Percentiles rank a stretch among this genome's conserved stretches.
phyloP scores from a whole-genome alignment of 2,888 invertebrate species.

The Lepetodrilus schrolli region DNA sequence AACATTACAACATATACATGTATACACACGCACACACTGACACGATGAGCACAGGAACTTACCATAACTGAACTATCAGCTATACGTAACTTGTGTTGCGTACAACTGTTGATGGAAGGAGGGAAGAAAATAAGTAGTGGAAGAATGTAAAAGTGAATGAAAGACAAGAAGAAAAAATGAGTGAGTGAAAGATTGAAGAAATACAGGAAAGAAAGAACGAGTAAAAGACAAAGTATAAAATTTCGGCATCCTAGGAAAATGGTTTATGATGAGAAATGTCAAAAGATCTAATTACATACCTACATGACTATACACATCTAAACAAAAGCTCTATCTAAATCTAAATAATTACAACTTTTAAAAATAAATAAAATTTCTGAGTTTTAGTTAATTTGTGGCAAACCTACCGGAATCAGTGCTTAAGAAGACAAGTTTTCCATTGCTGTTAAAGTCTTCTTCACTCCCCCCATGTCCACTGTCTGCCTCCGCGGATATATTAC shows the following conservation, averaged over 20 bases:
- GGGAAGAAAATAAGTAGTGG: not conserved
- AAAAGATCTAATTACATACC: too few relatives aligned
- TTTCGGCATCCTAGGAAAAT: too few relatives aligned
- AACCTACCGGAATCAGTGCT: not conserved
- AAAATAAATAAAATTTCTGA: too few relatives aligned
- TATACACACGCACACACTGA: too few relatives aligned
- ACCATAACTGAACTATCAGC: slow-evolving; percentile 5
- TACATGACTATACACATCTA: too few relatives aligned
- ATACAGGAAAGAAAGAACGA: too few relatives aligned
- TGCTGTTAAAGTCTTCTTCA: slow-evolving; percentile 45
- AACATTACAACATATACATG: too few relatives aligned
- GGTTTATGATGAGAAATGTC: too few relatives aligned
- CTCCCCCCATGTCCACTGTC: slow-evolving; percentile 51
- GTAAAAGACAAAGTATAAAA: too few relatives aligned
- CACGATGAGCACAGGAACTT: not conserved
- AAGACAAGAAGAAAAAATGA: not conserved
- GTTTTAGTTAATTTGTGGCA: too few relatives aligned
- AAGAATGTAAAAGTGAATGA: not conserved
- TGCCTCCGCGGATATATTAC: slow-evolving; percentile 18
- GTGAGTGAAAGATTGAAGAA: not conserved
- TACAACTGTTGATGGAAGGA: not conserved
- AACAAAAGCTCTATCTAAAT: too few relatives aligned
- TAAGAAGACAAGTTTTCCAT: not conserved
- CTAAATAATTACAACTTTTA: too few relatives aligned
- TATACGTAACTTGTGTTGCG: slow-evolving; percentile 21